Evolutionary conservation across 2,888 invertebrate genomes (phyloP), one percentile per base, ranked within the genome.

Genomic region (Tanytarsus gracilentus): DNA sequence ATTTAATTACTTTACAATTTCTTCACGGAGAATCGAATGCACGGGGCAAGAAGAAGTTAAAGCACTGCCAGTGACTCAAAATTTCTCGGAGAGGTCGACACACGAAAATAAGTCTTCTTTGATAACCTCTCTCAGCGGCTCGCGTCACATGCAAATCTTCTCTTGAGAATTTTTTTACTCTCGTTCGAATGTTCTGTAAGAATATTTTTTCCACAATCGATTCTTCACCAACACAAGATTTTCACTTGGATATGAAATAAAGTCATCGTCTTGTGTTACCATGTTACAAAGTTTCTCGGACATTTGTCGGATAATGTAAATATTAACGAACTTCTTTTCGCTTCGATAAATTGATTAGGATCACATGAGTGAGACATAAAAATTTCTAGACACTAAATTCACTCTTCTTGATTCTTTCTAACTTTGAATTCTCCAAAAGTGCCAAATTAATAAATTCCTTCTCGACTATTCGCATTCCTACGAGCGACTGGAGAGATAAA

Each of bases 121-220:
- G n/a, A n/a, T n/a, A n/a, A n/a, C n/a, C n/a, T n/a, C n/a, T n/a
- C n/a, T n/a, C n/a, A n/a, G n/a, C n/a, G n/a, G n/a, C n/a, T n/a
- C n/a, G n/a, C n/a, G n/a, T n/a, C n/a, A n/a, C n/a, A n/a, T n/a
- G 11, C 1, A 33, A 33, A 33, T 33, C 4, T 33, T 33, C 4
- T 33, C 14, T 11, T 36, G 36, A 36, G 16, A 14, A 36, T 14
- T 36, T 36, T 36, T n/a, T 36, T 36, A 16, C 36, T 14, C 14
- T 36, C 16, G 36, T 36, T 14, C 7, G 36, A 44, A 44, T 44
- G 44, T 44, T 44, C 44, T 44, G 11, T 21, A 23, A 11, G 44
- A 49, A 49, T 49, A 49, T 49, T 49, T 49, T 49, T 49, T 49
- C 27, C 49, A 49, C 27, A 49, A 26, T 49, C 49, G 27, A 49